Conservation (phyloP, 2,113 vertebrate genomes). For the Varanus komodoensis region DNA sequence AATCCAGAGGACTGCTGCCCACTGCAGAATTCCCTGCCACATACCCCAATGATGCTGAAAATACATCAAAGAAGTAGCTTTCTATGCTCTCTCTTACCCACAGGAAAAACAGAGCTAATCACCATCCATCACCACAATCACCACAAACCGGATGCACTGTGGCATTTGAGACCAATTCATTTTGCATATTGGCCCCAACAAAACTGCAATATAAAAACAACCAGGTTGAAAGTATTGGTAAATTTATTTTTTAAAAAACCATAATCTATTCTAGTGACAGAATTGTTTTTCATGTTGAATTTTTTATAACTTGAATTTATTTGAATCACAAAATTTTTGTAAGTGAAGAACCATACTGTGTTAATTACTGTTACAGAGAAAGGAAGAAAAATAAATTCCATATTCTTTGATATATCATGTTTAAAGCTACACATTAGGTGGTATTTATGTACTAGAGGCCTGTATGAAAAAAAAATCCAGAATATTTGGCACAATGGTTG, state of each 20-base stretch:
- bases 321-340: slow-evolving; percentile 46
- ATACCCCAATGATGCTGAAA: neutral
- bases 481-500: slow-evolving; percentile 18
- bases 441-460: slow-evolving; percentile 25
- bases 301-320: slow-evolving; percentile 50
- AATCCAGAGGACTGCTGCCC: neutral
- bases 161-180: neutral
- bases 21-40: neutral
- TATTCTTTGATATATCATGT: slow-evolving; percentile 46
- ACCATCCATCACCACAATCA: neutral
- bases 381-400: slow-evolving; percentile 53
- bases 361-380: slow-evolving; percentile 45
- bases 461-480: slow-evolving; percentile 37
- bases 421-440: slow-evolving; percentile 26
- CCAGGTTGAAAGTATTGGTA: slow-evolving; percentile 31
- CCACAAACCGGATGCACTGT: neutral
- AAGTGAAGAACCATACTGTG: slow-evolving; percentile 39
- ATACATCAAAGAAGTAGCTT: neutral
- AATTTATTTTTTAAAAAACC: slow-evolving; percentile 26
- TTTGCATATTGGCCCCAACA: neutral
- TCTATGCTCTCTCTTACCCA: neutral
- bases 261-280: neutral
- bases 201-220: neutral
- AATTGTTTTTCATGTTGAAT: slow-evolving; percentile 45
- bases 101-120: neutral